These are phyloP conservation scores for Passer montanus DNA, from an alignment of 2,113 vertebrate species.

Conservation along the genomic window DNA sequence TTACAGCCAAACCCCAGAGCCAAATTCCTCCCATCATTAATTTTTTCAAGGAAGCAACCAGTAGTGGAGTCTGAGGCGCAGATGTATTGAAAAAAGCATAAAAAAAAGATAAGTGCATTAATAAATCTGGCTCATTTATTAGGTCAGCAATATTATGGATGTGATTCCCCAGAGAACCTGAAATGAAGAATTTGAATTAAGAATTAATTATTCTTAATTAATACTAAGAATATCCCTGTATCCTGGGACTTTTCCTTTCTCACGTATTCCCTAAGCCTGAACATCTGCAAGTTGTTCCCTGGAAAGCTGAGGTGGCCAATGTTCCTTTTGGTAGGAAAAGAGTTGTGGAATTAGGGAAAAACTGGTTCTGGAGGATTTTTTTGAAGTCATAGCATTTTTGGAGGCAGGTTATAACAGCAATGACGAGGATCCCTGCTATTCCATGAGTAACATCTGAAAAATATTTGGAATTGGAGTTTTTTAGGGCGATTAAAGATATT, in stretches of 20 bases:
- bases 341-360: background rate
- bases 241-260: background rate
- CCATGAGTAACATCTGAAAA: background rate
- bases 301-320: background rate
- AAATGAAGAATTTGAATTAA: background rate
- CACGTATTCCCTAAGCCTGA: background rate
- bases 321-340: background rate
- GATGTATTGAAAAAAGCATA: background rate
- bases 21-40: background rate
- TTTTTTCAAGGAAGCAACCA: background rate
- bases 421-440: background rate
- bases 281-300: background rate
- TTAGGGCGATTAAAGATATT: background rate
- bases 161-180: background rate
- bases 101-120: background rate
- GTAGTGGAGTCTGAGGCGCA: background rate
- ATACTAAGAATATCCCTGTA: background rate
- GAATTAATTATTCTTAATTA: background rate
- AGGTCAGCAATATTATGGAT: background rate
- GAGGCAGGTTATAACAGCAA: fast-evolving
- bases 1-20: background rate
- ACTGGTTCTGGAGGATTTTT: background rate
- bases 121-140: background rate
- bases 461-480: background rate
- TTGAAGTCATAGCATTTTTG: background rate